A percentile compares a stretch with the other conserved stretches of the same genome.
Conservation (phyloP, 2,888 invertebrate genomes). For the Hydraecia micacea region DNA sequence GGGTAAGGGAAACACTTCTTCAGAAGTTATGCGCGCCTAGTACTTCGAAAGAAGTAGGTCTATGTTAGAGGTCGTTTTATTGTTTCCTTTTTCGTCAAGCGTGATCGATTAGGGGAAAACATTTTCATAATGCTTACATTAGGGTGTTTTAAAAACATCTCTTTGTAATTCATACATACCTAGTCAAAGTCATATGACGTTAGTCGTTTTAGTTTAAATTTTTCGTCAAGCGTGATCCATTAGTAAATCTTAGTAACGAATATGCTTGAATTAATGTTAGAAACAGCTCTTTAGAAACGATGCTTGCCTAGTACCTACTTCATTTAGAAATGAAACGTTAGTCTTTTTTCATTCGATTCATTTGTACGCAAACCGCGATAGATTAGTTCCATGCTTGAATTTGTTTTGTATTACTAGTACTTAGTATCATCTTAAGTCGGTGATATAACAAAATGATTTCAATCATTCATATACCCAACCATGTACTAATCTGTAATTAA, state of each 20-base stretch:
- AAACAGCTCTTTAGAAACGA: constrained; percentile 15
- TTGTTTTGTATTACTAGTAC: constrained; percentile 35
- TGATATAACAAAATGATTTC: constrained; percentile 62
- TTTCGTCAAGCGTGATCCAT: constrained; percentile 59
- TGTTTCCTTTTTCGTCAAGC: constrained; percentile 57
- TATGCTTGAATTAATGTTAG: constrained; percentile 11
- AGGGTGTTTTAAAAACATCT: constrained; percentile 16
- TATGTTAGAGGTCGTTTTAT: constrained; percentile 40
- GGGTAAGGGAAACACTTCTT: constrained; percentile 77
- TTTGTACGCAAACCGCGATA: constrained; percentile 11
- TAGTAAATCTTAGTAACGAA: constrained; percentile 7
- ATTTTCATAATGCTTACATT: constrained; percentile 29
- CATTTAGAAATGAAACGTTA: constrained; percentile 7
- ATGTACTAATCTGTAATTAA: constrained; percentile 63
- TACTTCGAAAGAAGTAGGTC: constrained; percentile 48
- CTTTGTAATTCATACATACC: constrained; percentile 14
- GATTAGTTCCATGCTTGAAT: constrained; percentile 37
- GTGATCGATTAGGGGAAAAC: constrained; percentile 48
- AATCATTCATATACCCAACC: constrained; percentile 58
- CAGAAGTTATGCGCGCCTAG: constrained; percentile 57
- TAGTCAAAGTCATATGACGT: constrained; percentile 10
- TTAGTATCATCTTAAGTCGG: constrained; percentile 27
- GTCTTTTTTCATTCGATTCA: constrained; percentile 19
- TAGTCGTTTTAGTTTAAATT: constrained; percentile 10
- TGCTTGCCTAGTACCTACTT: constrained; percentile 26